Conservation (phyloP, 1,140 invertebrate species). For the Ericerus pela region DNA sequence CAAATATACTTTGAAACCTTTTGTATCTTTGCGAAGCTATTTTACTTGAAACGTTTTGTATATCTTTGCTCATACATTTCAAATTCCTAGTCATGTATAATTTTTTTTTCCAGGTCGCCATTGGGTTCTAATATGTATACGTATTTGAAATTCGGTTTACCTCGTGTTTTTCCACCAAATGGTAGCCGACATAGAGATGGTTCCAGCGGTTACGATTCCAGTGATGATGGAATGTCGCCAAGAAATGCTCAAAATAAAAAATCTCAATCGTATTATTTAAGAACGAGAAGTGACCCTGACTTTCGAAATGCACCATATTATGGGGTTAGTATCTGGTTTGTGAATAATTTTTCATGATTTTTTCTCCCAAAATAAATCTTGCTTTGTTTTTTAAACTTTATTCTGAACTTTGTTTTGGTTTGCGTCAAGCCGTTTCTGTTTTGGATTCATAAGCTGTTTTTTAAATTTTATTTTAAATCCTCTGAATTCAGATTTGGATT, state of each 20-base stretch:
- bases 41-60: too few species aligned
- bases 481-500: too few species aligned
- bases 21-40: too few species aligned
- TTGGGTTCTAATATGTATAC: constrained; percentile 80
- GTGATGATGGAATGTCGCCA: constrained; percentile 39
- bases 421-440: too few species aligned
- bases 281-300: constrained; percentile 55
- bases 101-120: constrained; percentile 41
- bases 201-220: constrained; percentile 77
- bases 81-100: too few species aligned
- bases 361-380: neutral
- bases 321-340: neutral
- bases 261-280: constrained; percentile 37
- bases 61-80: too few species aligned
- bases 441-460: too few species aligned
- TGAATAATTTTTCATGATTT: too few species aligned
- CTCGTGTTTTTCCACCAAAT: constrained; percentile 71
- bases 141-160: constrained; percentile 82
- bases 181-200: constrained; percentile 45
- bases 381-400: too few species aligned
- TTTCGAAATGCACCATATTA: constrained; percentile 35
- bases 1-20: too few species aligned
- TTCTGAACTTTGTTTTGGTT: too few species aligned
- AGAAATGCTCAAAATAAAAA: neutral
- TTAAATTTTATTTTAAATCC: too few species aligned